Evolutionary conservation across 2,888 invertebrate genomes (phyloP).

Genomic region (Drosophila buzzatii): DNA sequence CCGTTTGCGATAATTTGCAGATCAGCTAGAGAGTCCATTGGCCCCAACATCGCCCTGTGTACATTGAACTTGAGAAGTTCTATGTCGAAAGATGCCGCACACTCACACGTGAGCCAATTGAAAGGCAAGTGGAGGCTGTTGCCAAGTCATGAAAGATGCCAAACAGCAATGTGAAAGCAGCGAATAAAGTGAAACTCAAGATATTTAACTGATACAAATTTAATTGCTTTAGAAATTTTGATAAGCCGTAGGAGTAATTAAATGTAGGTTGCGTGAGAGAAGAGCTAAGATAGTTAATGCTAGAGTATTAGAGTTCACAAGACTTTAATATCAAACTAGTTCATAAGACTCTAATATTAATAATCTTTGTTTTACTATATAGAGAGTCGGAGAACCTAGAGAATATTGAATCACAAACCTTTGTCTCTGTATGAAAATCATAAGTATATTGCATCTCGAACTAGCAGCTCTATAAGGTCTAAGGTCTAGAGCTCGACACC

Average conservation of each 20-base stretch:
- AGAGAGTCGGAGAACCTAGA: no score
- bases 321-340: no score
- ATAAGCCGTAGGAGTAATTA: no score
- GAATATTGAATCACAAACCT: no score
- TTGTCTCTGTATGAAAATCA: neutral
- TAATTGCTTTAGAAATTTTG: neutral
- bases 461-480: no score
- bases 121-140: neutral
- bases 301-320: neutral
- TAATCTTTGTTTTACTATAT: no score
- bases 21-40: slow-evolving; percentile 42
- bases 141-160: slow-evolving; percentile 9
- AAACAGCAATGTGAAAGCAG: slow-evolving; percentile 7
- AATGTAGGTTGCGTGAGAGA: neutral
- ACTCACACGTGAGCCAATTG: slow-evolving; percentile 8
- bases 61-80: slow-evolving; percentile 59
- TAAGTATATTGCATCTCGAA: no score
- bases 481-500: no score
- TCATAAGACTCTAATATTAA: no score
- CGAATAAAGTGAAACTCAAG: neutral
- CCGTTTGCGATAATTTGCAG: slow-evolving; percentile 45
- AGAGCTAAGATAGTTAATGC: neutral
- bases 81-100: slow-evolving; percentile 21
- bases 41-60: slow-evolving; percentile 34
- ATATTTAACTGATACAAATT: neutral